Percentiles rank a stretch among this genome's conserved stretches.
phyloP scores from a whole-genome alignment of 1,140 invertebrate species.

The Calephelis nemesis region DNA sequence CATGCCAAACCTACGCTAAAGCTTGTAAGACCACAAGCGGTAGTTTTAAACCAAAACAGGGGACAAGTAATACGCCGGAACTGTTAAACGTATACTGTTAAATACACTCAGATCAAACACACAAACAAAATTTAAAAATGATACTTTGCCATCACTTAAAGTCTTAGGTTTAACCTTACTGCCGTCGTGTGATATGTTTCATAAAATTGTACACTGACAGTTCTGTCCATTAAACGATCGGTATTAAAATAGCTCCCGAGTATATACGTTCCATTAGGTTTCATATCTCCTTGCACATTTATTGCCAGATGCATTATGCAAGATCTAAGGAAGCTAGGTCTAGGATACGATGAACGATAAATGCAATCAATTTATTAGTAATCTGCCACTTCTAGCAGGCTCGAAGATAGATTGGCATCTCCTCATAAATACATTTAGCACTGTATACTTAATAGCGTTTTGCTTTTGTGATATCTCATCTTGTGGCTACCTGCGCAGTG shows the following conservation, averaged over 20 bases:
- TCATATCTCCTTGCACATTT: conserved; percentile 25
- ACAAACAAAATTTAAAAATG: conserved; percentile 22
- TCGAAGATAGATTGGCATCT: too few species aligned
- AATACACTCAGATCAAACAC: conserved; percentile 7
- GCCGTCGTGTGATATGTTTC: conserved; percentile 19
- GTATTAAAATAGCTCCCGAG: conserved; percentile 20
- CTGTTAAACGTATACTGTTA: background rate
- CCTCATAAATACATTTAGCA: too few species aligned
- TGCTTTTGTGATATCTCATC: too few species aligned
- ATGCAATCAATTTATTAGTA: too few species aligned
- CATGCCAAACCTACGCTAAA: too few species aligned
- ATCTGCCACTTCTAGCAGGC: too few species aligned
- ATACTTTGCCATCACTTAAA: conserved; percentile 22
- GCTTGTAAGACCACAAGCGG: conserved; percentile 20
- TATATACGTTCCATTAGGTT: conserved; percentile 24
- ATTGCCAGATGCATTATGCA: conserved; percentile 23
- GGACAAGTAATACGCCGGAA: conserved; percentile 20
- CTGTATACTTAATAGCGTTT: too few species aligned
- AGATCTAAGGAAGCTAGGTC: too few species aligned
- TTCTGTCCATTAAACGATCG: conserved; percentile 18
- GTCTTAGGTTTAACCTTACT: conserved; percentile 20
- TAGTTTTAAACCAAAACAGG: conserved; percentile 22
- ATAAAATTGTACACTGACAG: conserved; percentile 15
- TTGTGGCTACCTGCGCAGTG: conserved; percentile 16
- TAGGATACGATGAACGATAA: too few species aligned